phyloP scores from a whole-genome alignment of 35 echinoderm and acorn worm genomes.

The Anneissia japonica region DNA sequence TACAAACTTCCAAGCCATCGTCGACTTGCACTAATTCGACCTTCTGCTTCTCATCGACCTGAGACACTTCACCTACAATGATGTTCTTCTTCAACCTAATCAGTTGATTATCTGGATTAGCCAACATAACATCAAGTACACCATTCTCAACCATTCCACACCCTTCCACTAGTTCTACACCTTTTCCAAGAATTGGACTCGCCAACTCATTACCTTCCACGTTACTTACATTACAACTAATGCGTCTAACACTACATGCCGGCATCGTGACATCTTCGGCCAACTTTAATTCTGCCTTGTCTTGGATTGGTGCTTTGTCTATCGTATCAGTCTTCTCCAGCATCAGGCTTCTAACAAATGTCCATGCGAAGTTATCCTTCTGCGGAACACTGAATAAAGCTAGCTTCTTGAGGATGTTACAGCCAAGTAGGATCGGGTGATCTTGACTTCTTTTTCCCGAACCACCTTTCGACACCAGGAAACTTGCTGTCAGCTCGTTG shows the following conservation, averaged over 20 bases:
- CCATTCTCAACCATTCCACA: too few species aligned
- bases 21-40: too few species aligned
- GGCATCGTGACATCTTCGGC: background rate
- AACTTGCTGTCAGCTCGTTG: background rate
- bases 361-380: background rate
- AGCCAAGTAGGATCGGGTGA: background rate
- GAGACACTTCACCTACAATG: too few species aligned
- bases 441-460: too few species aligned
- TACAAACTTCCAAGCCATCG: too few species aligned
- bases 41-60: too few species aligned
- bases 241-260: background rate
- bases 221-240: conserved; percentile 6
- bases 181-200: background rate
- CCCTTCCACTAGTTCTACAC: conserved; percentile 1
- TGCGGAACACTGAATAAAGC: background rate
- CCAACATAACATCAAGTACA: too few species aligned
- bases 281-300: background rate
- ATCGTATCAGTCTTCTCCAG: background rate
- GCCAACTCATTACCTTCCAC: background rate
- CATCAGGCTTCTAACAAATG: background rate
- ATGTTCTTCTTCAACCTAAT: too few species aligned
- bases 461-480: too few species aligned
- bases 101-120: too few species aligned
- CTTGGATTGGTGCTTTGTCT: background rate
- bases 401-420: background rate